These are phyloP conservation scores for Sisor rabdophorus DNA, from an alignment of 2,113 vertebrate species.

Conservation along the genomic window DNA sequence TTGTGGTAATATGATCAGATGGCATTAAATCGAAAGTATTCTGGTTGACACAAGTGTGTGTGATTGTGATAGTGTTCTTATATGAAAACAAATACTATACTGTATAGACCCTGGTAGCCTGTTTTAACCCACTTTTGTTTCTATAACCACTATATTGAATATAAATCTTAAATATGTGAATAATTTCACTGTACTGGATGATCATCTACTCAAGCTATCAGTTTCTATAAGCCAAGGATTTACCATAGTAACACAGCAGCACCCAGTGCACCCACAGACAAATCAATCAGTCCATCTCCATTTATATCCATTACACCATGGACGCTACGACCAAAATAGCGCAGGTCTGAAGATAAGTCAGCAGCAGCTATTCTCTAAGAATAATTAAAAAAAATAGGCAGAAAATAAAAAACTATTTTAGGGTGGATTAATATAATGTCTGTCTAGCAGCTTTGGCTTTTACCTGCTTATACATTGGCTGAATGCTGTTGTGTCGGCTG, in stretches of 20 bases:
- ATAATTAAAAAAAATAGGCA: not conserved
- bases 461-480: constrained; percentile 83
- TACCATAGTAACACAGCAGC: constrained; percentile 85
- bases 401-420: not conserved
- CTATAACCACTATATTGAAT: not conserved
- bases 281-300: constrained; percentile 78
- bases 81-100: too few species aligned
- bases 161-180: not conserved
- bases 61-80: too few species aligned
- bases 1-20: too few species aligned
- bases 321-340: constrained; percentile 89
- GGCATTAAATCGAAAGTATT: too few species aligned
- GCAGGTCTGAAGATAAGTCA: constrained; percentile 67
- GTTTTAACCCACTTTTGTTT: too few species aligned
- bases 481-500: constrained; percentile 66
- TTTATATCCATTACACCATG: constrained; percentile 86
- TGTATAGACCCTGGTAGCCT: too few species aligned
- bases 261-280: constrained; percentile 85
- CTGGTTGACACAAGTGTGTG: too few species aligned
- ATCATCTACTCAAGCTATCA: not conserved
- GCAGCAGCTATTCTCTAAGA: constrained; percentile 75
- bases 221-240: constrained; percentile 40
- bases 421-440: not conserved
- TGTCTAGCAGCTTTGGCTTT: not conserved
- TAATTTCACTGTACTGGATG: not conserved